Conservation (phyloP, 2,888 invertebrate genomes). For the Bombylius discolor region DNA sequence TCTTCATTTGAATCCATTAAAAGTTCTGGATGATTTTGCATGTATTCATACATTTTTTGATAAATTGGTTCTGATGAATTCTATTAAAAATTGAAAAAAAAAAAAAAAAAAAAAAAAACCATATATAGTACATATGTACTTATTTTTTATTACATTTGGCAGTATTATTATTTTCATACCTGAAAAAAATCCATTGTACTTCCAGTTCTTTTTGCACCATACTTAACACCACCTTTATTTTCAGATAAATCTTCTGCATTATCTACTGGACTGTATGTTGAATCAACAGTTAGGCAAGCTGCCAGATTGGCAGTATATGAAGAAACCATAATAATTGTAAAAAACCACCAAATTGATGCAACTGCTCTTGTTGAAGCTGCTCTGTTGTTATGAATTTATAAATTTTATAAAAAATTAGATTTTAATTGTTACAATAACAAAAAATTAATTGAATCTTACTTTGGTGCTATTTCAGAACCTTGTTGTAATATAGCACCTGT, state of each 20-base stretch:
- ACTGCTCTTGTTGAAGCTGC: slow-evolving; percentile 77
- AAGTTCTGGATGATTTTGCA: slow-evolving; percentile 51
- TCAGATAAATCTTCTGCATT: slow-evolving; percentile 70
- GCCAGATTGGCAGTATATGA: slow-evolving; percentile 87
- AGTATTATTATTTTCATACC: slow-evolving; percentile 39
- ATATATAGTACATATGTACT: too few species aligned
- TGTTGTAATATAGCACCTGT: slow-evolving; percentile 77
- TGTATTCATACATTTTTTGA: slow-evolving; percentile 67
- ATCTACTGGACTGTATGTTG: slow-evolving; percentile 53
- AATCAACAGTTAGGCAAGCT: slow-evolving; percentile 76
- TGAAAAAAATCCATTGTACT: slow-evolving; percentile 81
- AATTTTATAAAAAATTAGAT: neutral
- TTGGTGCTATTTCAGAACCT: slow-evolving; percentile 77
- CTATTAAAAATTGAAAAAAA: slow-evolving; percentile 25
- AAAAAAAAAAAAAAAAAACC: neutral
- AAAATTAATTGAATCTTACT: slow-evolving; percentile 39
- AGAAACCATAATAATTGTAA: slow-evolving; percentile 61
- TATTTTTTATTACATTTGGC: neutral
- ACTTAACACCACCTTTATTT: slow-evolving; percentile 62
- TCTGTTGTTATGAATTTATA: slow-evolving; percentile 34
- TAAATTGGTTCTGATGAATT: slow-evolving; percentile 62
- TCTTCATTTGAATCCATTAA: slow-evolving; percentile 39
- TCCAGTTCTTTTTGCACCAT: slow-evolving; percentile 71
- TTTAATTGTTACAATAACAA: neutral
- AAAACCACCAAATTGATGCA: slow-evolving; percentile 82